These are phyloP conservation scores for Drepana falcataria DNA, from an alignment of 2,888 invertebrate genomes.

Conservation along the genomic window DNA sequence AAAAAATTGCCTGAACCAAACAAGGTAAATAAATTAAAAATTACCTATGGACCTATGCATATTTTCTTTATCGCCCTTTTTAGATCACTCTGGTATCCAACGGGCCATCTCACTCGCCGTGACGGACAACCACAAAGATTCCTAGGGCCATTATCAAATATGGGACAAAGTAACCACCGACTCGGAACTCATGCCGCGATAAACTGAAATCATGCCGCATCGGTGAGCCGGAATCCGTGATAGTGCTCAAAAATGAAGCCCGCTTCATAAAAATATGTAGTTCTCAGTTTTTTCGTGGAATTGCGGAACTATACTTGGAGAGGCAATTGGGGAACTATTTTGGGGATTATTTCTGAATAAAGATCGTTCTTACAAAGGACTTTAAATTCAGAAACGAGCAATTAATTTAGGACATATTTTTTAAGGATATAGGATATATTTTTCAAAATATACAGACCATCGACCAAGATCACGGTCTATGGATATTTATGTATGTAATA, in stretches of 20 bases:
- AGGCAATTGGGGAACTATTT: background rate
- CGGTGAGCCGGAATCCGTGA: constrained; percentile 43
- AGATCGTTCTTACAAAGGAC: no score
- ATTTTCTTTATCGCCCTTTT: background rate
- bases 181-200: constrained; percentile 16
- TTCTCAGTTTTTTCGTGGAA: constrained; percentile 6
- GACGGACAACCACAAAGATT: constrained; percentile 12
- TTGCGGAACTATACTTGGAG: background rate
- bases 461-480: no score
- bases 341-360: no score
- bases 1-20: no score
- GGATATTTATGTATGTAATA: no score
- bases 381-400: no score
- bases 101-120: constrained; percentile 9
- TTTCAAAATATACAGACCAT: no score
- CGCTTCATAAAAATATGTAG: constrained; percentile 28
- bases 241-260: constrained; percentile 32
- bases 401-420: no score
- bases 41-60: background rate
- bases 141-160: constrained; percentile 26
- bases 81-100: background rate
- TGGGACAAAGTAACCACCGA: constrained; percentile 31
- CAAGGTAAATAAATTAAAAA: background rate
- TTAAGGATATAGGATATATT: no score
- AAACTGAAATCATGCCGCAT: constrained; percentile 27